Conservation (phyloP, 1,140 invertebrate species). For the Pteromalus puparum region DNA sequence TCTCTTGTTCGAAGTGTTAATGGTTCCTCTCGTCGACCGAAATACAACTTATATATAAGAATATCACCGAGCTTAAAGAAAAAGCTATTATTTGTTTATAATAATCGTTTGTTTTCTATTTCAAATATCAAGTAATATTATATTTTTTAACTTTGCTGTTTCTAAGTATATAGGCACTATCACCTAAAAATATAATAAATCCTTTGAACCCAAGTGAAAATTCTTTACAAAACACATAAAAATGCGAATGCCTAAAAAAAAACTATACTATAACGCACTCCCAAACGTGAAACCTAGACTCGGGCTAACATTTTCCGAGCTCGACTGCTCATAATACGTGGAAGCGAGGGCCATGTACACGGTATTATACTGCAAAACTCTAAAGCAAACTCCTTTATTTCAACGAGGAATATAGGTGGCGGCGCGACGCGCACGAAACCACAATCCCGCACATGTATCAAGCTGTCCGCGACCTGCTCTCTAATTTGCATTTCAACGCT, state of each 20-base stretch:
- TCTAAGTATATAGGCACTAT: too few species aligned
- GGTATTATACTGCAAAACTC: constrained; percentile 65
- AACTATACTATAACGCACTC: background rate
- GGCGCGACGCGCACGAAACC: constrained; percentile 70
- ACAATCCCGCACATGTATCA: constrained; percentile 74
- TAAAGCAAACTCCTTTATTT: constrained; percentile 72
- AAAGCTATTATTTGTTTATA: too few species aligned
- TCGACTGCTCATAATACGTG: background rate
- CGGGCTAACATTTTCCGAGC: background rate
- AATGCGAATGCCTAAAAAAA: too few species aligned
- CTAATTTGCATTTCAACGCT: constrained; percentile 75
- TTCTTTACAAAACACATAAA: too few species aligned
- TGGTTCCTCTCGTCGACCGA: background rate
- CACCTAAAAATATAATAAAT: background rate
- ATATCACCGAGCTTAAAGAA: too few species aligned
- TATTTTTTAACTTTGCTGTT: too few species aligned
- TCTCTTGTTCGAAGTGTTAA: constrained; percentile 49
- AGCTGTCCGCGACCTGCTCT: constrained; percentile 72
- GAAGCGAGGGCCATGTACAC: constrained; percentile 48
- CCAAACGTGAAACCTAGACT: background rate
- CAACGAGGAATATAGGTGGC: constrained; percentile 66
- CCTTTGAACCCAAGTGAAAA: background rate
- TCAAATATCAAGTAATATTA: too few species aligned
- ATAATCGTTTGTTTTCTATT: too few species aligned
- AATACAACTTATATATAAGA: too few species aligned